These are phyloP conservation scores for Micropoecilia bifurca DNA, from an alignment of 2,797 vertebrate species.

Conservation along the genomic window DNA sequence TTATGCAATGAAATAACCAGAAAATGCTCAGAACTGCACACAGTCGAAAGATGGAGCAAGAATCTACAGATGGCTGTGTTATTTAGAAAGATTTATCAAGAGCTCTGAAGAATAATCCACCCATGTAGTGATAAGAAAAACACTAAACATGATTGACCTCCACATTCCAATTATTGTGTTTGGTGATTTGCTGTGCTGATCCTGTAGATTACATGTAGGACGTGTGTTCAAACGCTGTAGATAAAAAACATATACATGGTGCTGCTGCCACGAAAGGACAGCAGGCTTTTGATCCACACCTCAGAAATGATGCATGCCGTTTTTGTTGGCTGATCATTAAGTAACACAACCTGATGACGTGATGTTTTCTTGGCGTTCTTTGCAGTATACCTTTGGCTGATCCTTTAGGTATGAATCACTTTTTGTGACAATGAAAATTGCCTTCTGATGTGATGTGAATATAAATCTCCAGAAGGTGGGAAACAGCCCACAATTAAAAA, in stretches of 20 bases:
- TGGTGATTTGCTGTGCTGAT: not conserved
- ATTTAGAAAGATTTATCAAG: not conserved
- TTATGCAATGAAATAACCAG: not conserved
- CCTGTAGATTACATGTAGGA: not conserved
- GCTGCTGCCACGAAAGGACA: not conserved
- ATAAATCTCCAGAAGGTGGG: not conserved
- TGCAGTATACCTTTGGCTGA: not conserved
- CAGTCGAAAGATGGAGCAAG: not conserved
- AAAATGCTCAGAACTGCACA: not conserved
- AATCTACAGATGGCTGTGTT: not conserved
- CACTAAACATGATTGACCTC: not conserved
- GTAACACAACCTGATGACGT: not conserved
- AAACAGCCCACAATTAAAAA: not conserved
- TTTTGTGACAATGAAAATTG: not conserved
- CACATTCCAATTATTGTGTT: not conserved
- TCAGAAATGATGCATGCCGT: not conserved
- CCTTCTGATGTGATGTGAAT: not conserved
- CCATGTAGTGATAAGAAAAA: not conserved
- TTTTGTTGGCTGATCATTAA: constrained; percentile 4
- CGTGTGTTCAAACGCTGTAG: not conserved
- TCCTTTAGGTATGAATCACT: not conserved
- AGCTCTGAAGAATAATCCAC: not conserved
- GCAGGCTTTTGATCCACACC: not conserved
- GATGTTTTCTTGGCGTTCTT: not conserved
- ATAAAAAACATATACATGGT: not conserved